Evolutionary conservation across 2,888 invertebrate species (phyloP).

Genomic region (Seira musarum): DNA sequence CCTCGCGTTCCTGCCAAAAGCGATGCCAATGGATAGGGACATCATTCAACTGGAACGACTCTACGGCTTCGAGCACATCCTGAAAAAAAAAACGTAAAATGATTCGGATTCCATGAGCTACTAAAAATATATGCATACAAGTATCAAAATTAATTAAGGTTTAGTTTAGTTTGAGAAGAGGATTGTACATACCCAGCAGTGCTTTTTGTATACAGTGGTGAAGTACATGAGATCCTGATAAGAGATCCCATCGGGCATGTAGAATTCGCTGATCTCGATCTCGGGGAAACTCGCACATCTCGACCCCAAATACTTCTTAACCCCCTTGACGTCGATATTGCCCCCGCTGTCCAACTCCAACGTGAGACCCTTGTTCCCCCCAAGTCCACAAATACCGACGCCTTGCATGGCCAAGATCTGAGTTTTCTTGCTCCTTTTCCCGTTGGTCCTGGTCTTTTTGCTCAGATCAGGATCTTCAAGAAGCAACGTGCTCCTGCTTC

Average conservation of each 20-base stretch:
- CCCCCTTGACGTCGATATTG: conserved; percentile 34
- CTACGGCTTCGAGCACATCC: conserved; percentile 41
- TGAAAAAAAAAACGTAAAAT: background rate
- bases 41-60: conserved; percentile 32
- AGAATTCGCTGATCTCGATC: conserved; percentile 33
- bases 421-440: conserved; percentile 45
- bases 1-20: conserved; percentile 30
- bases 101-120: background rate
- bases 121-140: too few relatives aligned
- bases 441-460: conserved; percentile 47
- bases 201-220: conserved; percentile 38
- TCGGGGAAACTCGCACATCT: conserved; percentile 26
- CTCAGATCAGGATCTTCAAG: conserved; percentile 47
- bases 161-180: too few relatives aligned
- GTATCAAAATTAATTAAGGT: too few relatives aligned
- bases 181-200: conserved; percentile 33
- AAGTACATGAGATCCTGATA: conserved; percentile 40
- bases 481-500: conserved; percentile 33
- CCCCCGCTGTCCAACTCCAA: conserved; percentile 37
- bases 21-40: conserved; percentile 13
- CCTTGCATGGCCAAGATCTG: conserved; percentile 51
- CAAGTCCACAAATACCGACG: conserved; percentile 46
- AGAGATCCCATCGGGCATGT: conserved; percentile 35
- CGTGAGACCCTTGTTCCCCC: conserved; percentile 35
- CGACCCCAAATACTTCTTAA: conserved; percentile 41